Evolutionary conservation across 2,113 vertebrate species (phyloP), one percentile per base, ranked within the genome.

Genomic region (Hymenochirus boettgeri): DNA sequence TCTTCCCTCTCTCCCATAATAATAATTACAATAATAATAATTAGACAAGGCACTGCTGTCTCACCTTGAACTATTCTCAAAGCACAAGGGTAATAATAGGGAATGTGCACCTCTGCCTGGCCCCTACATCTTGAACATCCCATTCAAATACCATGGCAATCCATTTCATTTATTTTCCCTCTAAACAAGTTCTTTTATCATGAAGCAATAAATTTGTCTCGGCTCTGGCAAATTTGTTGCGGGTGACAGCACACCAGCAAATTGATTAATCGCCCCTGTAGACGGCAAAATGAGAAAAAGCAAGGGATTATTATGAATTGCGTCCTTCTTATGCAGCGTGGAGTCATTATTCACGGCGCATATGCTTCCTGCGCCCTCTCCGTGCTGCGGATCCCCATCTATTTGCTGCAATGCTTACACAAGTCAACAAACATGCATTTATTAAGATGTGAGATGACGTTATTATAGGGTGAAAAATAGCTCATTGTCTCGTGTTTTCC

Each of bases 271-370:
- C 88, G 82, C 88, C 81, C 87, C 85, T 85, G 80, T 90, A 88
- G 79, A 45, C 78, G 65, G 83, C 87, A 88, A 90, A 90, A 90
- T 90, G 88, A 90, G 87, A 90, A 90, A n/a, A 90, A 90, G 87
- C 87, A 88, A 88, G 88, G 86, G 88, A 90, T 90, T 90, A 90
- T 90, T 90, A 90, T 90, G 87, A 90, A 90, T 90, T 88, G 89
- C 89, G 87, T 90, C 86, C 87, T 82, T 90, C 88, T 85, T 83
- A 90, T 84, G 82, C 82, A 81, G 88, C 86, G 78, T 86, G 82
- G 86, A 88, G 86, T 89, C 89, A 90, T 90, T 90, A 90, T 88
- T 90, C 89, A 90, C 82, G 83, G 87, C 80, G 83, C 82, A 86
- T 78, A 81, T 85, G 85, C 75, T 83, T 89, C 88, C 84, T 88